Evolutionary conservation across 1,140 invertebrate species (phyloP).

Genomic region (Gryllus bimaculatus): DNA sequence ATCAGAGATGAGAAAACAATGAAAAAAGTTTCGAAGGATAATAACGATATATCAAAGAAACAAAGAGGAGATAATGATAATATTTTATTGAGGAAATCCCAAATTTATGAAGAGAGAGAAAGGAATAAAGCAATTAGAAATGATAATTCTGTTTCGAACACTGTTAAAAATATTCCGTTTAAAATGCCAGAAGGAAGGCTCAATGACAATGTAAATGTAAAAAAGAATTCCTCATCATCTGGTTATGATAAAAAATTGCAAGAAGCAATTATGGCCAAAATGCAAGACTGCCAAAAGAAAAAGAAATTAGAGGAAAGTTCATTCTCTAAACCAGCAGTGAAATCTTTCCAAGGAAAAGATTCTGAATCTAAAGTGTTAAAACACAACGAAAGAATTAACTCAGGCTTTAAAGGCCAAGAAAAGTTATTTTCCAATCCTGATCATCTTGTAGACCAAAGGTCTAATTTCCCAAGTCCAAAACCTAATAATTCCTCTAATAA

Average conservation of each 20-base stretch:
- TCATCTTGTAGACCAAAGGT: no score
- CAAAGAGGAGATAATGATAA: not conserved
- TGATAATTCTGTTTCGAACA: not conserved
- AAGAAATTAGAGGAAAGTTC: not conserved
- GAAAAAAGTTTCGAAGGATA: not conserved
- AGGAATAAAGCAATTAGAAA: not conserved
- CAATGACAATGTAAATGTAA: not conserved
- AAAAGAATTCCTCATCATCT: slow-evolving; percentile 7
- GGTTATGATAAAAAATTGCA: slow-evolving; percentile 15
- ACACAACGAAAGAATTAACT: no score
- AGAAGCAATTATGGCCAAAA: slow-evolving; percentile 13
- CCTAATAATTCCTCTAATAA: no score
- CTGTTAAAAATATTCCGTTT: not conserved
- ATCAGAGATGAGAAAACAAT: not conserved
- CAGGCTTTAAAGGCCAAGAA: no score
- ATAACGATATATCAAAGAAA: not conserved
- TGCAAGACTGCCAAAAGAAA: not conserved
- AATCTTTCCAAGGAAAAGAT: no score
- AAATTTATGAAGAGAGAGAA: no score
- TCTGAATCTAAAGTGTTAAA: no score
- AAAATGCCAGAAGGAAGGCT: not conserved
- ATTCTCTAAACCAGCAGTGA: not conserved
- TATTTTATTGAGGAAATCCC: not conserved
- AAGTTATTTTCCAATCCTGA: no score
- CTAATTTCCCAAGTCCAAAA: no score